A percentile compares a stretch with the other conserved stretches of the same genome.
Evolutionary conservation across 2,113 vertebrate species (phyloP).

Genomic region (Oryzias curvinotus): DNA sequence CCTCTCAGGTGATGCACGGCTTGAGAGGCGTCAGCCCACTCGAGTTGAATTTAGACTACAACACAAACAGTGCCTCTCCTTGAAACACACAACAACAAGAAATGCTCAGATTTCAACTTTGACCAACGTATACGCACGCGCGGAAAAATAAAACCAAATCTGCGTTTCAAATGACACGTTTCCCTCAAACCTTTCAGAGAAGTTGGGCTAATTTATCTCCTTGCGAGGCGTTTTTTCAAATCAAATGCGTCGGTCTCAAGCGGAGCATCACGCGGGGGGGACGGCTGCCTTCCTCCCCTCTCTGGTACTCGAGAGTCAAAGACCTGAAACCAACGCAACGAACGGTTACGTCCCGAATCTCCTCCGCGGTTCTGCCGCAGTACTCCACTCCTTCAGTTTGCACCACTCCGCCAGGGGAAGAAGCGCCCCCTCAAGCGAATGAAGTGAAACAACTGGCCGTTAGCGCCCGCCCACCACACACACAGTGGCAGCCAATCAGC

Average conservation of each 20-base stretch:
- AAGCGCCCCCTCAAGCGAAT: slow-evolving; percentile 59
- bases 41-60: slow-evolving; percentile 38
- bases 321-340: slow-evolving; percentile 67
- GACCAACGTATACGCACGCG: too few species aligned
- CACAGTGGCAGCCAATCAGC: slow-evolving; percentile 54
- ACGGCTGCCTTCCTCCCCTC: slow-evolving; percentile 64
- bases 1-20: slow-evolving; percentile 76
- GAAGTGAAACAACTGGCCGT: slow-evolving; percentile 5
- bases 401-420: slow-evolving; percentile 70
- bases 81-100: slow-evolving; percentile 49
- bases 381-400: slow-evolving; percentile 48
- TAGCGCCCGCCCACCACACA: slow-evolving; percentile 35
- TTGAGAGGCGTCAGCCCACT: slow-evolving; percentile 76
- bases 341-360: slow-evolving; percentile 60
- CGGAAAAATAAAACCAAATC: too few species aligned
- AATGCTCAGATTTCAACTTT: slow-evolving; percentile 27
- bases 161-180: slow-evolving; percentile 27
- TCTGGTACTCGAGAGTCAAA: slow-evolving; percentile 67
- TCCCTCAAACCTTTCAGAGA: slow-evolving; percentile 51
- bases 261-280: slow-evolving; percentile 71
- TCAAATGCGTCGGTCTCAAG: slow-evolving; percentile 70
- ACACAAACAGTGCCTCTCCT: slow-evolving; percentile 63
- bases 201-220: slow-evolving; percentile 36
- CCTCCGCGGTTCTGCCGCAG: slow-evolving; percentile 73
- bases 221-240: slow-evolving; percentile 60